Conservation (phyloP, 1,140 invertebrate species). For the Berghia stephanieae region DNA sequence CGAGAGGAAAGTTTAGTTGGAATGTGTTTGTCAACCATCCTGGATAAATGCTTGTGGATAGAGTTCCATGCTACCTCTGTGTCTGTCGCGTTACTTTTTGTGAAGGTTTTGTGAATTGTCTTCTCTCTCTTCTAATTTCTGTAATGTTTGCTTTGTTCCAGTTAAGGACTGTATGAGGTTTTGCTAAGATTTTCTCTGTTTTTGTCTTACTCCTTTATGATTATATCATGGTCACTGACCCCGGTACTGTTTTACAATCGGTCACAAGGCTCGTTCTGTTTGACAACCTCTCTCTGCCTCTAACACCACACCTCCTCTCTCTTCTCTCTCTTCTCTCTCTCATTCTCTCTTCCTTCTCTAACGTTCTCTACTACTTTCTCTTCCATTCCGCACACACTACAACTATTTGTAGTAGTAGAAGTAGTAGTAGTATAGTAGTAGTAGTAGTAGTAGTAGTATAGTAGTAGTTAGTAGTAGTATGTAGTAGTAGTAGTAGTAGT, state of each 20-base stretch:
- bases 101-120: no score
- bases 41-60: no score
- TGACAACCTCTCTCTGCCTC: not conserved
- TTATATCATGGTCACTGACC: not conserved
- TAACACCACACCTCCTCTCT: not conserved
- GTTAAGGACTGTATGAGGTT: no score
- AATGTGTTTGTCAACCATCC: no score
- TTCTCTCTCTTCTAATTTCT: no score
- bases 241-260: not conserved
- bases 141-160: no score
- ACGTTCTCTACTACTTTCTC: not conserved
- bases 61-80: no score
- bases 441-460: slow-evolving; percentile 19
- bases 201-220: not conserved
- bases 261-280: not conserved
- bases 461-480: slow-evolving; percentile 10
- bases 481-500: slow-evolving; percentile 1
- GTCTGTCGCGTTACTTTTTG: no score
- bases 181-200: no score
- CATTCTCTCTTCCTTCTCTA: not conserved
- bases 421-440: slow-evolving; percentile 16
- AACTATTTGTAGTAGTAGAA: not conserved
- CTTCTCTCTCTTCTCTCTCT: not conserved
- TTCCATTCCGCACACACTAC: slow-evolving; percentile 91
- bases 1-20: no score